These are phyloP conservation scores for Arctia plantaginis DNA, from an alignment of 2,888 invertebrate species.

Conservation along the genomic window DNA sequence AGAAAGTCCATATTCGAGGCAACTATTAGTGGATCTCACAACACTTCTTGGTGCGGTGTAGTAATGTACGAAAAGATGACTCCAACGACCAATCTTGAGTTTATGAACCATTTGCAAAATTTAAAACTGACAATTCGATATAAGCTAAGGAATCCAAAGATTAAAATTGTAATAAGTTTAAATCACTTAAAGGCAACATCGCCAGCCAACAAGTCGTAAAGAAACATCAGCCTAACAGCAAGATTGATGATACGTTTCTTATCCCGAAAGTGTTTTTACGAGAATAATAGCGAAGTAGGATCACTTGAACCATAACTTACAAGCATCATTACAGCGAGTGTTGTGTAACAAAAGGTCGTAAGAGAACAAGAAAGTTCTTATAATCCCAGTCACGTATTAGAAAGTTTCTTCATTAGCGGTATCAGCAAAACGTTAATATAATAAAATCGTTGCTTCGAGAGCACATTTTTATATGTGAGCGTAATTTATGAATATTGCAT, in stretches of 20 bases:
- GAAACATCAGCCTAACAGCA: not conserved
- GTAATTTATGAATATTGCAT: constrained; percentile 4
- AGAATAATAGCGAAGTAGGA: constrained; percentile 1
- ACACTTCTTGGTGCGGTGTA: too few species aligned
- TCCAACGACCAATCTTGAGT: too few species aligned
- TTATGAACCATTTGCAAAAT: too few species aligned
- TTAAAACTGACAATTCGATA: too few species aligned
- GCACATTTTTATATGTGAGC: not conserved
- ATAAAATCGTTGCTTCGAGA: constrained; percentile 8
- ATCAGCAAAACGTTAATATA: constrained; percentile 3
- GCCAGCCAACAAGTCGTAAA: not conserved
- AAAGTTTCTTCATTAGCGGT: constrained; percentile 15
- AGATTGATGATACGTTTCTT: constrained; percentile 3
- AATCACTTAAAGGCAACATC: not conserved
- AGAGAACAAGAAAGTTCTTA: constrained; percentile 10
- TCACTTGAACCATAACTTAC: constrained; percentile 7
- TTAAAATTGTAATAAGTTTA: not conserved
- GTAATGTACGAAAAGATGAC: too few species aligned
- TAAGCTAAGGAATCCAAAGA: not conserved
- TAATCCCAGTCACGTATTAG: constrained; percentile 9
- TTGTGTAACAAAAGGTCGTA: constrained; percentile 6
- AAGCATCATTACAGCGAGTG: constrained; percentile 7
- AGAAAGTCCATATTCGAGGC: too few species aligned
- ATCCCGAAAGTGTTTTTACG: constrained; percentile 1
- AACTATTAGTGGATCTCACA: too few species aligned